Evolutionary conservation across 2,113 vertebrate genomes (phyloP).

Genomic region (Odontophorus gujanensis): DNA sequence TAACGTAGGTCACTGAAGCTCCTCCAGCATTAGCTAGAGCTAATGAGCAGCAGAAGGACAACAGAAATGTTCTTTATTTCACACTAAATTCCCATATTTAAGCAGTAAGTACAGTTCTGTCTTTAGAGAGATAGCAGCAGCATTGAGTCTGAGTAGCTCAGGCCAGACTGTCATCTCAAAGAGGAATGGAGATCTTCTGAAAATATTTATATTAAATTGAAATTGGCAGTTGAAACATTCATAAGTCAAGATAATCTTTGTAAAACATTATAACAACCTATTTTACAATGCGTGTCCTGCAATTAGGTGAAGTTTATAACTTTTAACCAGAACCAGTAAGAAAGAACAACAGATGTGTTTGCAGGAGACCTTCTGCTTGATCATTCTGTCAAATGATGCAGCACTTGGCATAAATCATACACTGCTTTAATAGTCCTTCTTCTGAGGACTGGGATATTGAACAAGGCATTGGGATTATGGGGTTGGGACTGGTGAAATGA

Average conservation of each 20-base stretch:
- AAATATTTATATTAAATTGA: conserved; percentile 31
- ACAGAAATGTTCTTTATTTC: neutral
- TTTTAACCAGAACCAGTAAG: conserved; percentile 14
- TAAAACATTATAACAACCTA: neutral
- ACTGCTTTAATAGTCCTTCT: conserved; percentile 5
- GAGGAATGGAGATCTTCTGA: conserved; percentile 11
- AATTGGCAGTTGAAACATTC: conserved; percentile 8
- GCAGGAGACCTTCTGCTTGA: neutral
- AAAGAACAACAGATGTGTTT: neutral
- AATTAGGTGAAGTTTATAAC: neutral
- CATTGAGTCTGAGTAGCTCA: neutral
- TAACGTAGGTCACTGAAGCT: neutral
- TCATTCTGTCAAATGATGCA: neutral
- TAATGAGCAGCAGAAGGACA: neutral
- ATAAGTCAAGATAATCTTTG: conserved; percentile 1
- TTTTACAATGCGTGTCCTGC: neutral
- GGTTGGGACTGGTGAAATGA: neutral
- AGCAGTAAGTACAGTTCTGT: neutral
- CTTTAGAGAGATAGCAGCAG: neutral
- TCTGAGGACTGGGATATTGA: neutral
- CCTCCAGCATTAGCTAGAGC: neutral
- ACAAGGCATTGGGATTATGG: neutral
- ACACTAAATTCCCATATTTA: neutral
- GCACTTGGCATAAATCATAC: conserved; percentile 26
- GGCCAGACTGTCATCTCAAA: neutral